A percentile compares a stretch with the other conserved stretches of the same genome.
phyloP scores from a whole-genome alignment of 2,888 invertebrate genomes.

The Lycia hirtaria region DNA sequence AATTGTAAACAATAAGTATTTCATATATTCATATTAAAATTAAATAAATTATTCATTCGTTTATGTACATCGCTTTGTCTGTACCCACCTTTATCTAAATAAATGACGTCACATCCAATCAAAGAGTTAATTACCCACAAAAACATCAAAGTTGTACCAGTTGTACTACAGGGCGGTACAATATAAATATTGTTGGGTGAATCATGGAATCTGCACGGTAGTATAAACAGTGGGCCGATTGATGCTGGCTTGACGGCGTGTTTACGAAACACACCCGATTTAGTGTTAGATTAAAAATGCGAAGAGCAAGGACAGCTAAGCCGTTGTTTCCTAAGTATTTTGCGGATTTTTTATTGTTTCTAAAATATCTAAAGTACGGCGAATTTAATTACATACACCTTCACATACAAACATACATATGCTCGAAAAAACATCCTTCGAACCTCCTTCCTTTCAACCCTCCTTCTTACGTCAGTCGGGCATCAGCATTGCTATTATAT shows the following conservation, averaged over 20 bases:
- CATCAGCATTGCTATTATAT: too few relatives aligned
- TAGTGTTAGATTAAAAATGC: slow-evolving; percentile 24
- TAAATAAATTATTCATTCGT: not conserved
- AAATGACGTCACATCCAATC: slow-evolving; percentile 25
- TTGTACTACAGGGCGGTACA: slow-evolving; percentile 45
- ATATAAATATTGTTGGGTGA: slow-evolving; percentile 35
- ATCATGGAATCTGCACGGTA: slow-evolving; percentile 31
- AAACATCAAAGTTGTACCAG: slow-evolving; percentile 52
- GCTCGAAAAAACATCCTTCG: too few relatives aligned
- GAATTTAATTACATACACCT: too few relatives aligned
- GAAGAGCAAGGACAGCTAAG: slow-evolving; percentile 18
- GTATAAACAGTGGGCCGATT: slow-evolving; percentile 52
- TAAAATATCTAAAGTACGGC: too few relatives aligned
- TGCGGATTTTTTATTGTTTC: too few relatives aligned
- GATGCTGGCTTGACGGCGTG: slow-evolving; percentile 65
- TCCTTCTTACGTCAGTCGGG: too few relatives aligned
- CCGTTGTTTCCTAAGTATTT: not conserved
- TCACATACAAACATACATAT: too few relatives aligned
- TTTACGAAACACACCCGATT: slow-evolving; percentile 55
- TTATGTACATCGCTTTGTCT: too few relatives aligned
- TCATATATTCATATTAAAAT: too few relatives aligned
- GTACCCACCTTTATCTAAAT: slow-evolving; percentile 3
- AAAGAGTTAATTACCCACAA: slow-evolving; percentile 28
- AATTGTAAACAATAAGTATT: too few relatives aligned
- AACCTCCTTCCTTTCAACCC: too few relatives aligned